Conservation (phyloP, 2,797 vertebrate species). For the Threskiornis aethiopicus region DNA sequence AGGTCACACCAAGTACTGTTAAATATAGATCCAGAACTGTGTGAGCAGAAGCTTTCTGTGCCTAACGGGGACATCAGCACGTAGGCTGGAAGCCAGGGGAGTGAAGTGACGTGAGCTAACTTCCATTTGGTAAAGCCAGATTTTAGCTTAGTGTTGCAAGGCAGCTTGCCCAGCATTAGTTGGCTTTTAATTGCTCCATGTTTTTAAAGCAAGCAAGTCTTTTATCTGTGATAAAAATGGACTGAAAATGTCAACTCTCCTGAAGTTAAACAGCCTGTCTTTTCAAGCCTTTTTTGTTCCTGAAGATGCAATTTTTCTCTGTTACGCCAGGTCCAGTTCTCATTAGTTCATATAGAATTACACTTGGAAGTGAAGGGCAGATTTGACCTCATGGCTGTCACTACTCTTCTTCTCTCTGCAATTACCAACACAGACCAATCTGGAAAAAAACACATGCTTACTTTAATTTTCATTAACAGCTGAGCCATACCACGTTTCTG, state of each 20-base stretch:
- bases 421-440: background rate
- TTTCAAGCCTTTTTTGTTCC: slow-evolving; percentile 19
- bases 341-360: background rate
- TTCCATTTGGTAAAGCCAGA: background rate
- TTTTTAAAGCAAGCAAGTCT: slow-evolving; percentile 6
- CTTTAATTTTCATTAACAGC: background rate
- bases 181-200: background rate
- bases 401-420: background rate
- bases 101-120: rapidly evolving
- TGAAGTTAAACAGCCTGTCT: slow-evolving; percentile 1
- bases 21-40: background rate
- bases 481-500: background rate
- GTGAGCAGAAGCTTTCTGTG: background rate
- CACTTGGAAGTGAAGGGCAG: background rate
- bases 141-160: background rate
- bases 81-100: background rate
- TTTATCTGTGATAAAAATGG: slow-evolving; percentile 21
- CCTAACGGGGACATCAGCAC: background rate
- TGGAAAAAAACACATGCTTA: background rate
- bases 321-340: background rate
- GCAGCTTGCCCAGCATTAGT: background rate
- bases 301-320: background rate
- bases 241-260: background rate
- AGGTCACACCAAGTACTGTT: background rate
- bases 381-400: background rate